Evolutionary conservation across 2,797 vertebrate species (phyloP).

Genomic region (Poecilia picta): DNA sequence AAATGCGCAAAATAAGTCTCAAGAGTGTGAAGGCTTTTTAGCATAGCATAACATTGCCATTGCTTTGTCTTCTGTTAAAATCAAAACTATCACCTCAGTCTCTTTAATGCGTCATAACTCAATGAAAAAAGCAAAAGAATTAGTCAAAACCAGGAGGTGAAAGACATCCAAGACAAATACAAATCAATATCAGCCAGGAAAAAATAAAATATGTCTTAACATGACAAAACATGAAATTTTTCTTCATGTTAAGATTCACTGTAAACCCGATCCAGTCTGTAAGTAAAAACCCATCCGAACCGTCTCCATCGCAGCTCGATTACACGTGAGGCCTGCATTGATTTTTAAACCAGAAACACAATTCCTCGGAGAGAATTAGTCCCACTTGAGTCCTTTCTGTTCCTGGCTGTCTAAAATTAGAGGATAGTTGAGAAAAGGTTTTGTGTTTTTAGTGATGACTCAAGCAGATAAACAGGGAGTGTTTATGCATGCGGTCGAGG

Average conservation of each 20-base stretch:
- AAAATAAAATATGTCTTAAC: neutral
- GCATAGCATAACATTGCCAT: neutral
- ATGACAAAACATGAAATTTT: neutral
- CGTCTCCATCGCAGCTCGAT: constrained; percentile 10
- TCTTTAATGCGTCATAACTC: neutral
- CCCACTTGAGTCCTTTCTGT: constrained; percentile 37
- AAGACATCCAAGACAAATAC: neutral
- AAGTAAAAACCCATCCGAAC: constrained; percentile 15
- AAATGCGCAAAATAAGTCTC: neutral
- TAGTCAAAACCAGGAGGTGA: neutral
- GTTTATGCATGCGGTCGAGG: constrained; percentile 32
- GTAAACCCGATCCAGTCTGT: constrained; percentile 3
- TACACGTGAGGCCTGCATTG: constrained; percentile 40
- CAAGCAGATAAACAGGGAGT: constrained; percentile 16
- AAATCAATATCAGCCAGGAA: neutral
- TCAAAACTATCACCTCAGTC: neutral
- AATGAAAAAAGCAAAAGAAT: neutral
- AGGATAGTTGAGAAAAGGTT: constrained; percentile 15
- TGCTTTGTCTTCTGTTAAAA: neutral
- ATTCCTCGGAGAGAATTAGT: constrained; percentile 43
- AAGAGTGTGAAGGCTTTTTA: neutral
- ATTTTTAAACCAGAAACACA: constrained; percentile 39
- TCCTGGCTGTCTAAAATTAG: constrained; percentile 45
- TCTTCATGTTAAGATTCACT: neutral
- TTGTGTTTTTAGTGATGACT: constrained; percentile 34